A percentile compares a stretch with the other conserved stretches of the same genome.
Conservation (phyloP, 1,140 invertebrate species). For the Drosophila grimshawi region DNA sequence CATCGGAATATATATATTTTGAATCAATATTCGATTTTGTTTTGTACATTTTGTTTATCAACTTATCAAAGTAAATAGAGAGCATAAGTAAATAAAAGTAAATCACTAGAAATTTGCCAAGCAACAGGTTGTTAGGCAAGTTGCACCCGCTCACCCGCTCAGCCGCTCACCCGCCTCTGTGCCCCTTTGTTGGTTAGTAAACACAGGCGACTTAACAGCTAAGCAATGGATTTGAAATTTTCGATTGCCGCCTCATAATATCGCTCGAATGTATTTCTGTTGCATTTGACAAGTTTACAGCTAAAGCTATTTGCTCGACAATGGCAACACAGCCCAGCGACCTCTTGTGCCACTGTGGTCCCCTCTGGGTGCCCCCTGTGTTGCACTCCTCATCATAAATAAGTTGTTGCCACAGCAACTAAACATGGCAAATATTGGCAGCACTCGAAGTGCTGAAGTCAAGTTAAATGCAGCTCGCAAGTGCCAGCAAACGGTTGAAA, state of each 20-base stretch:
- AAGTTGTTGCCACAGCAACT: slow-evolving; percentile 59
- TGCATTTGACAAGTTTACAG: slow-evolving; percentile 50
- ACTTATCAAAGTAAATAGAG: neutral
- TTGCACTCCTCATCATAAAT: slow-evolving; percentile 50
- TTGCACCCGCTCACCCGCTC: too few relatives aligned
- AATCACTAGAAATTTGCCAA: neutral
- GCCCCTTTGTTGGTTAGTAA: slow-evolving; percentile 2
- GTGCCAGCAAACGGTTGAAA: slow-evolving; percentile 1
- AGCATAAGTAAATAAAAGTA: neutral
- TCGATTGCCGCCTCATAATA: slow-evolving; percentile 34
- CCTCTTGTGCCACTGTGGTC: neutral
- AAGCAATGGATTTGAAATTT: slow-evolving; percentile 38
- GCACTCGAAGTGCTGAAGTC: slow-evolving; percentile 44
- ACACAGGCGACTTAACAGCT: slow-evolving; percentile 7
- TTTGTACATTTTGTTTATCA: neutral
- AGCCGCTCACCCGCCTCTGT: too few relatives aligned
- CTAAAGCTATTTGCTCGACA: slow-evolving; percentile 55
- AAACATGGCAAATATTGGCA: slow-evolving; percentile 60
- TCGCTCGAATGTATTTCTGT: slow-evolving; percentile 36
- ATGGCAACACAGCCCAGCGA: slow-evolving; percentile 16
- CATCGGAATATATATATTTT: neutral
- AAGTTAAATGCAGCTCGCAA: slow-evolving; percentile 45
- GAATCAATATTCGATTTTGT: slow-evolving; percentile 1
- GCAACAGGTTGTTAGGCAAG: slow-evolving; percentile 3
- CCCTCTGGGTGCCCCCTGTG: neutral